A percentile compares a stretch with the other conserved stretches of the same genome.
phyloP scores from a whole-genome alignment of 53 echinoderm and acorn worm species.

The Echinarachnius parma region DNA sequence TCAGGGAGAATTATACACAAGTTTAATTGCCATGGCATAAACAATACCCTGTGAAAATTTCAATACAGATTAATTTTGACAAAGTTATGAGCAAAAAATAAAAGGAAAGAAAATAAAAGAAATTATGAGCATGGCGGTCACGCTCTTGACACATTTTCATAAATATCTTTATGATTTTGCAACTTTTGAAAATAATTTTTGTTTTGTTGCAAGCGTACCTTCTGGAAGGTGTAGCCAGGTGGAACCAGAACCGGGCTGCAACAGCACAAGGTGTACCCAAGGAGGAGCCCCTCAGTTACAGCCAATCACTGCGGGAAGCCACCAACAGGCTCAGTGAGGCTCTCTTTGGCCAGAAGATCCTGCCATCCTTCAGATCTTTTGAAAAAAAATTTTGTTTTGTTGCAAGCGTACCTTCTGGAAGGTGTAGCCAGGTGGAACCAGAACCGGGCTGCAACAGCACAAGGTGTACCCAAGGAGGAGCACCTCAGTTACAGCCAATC shows the following conservation, averaged over 20 bases:
- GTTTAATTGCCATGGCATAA: not conserved
- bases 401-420: constrained; percentile 70
- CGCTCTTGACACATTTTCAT: too few relatives aligned
- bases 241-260: constrained; percentile 58
- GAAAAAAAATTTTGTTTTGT: constrained; percentile 55
- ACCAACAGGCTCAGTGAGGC: constrained; percentile 15
- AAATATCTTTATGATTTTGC: too few relatives aligned
- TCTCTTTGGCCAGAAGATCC: constrained; percentile 11
- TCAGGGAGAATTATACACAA: not conserved
- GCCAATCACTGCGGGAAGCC: not conserved
- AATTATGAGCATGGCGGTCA: too few relatives aligned
- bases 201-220: constrained; percentile 74
- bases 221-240: constrained; percentile 53
- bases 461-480: not conserved
- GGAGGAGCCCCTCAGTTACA: not conserved
- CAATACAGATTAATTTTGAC: too few relatives aligned
- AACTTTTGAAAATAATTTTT: too few relatives aligned
- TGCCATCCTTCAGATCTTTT: constrained; percentile 11
- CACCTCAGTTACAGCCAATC: not conserved
- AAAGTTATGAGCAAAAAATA: too few relatives aligned
- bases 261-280: not conserved
- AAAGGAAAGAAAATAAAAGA: too few relatives aligned
- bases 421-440: constrained; percentile 63
- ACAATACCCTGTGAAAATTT: too few relatives aligned
- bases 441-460: constrained; percentile 35